Conservation (phyloP, 2,888 invertebrate species). For the Strigamia transsilvanica region DNA sequence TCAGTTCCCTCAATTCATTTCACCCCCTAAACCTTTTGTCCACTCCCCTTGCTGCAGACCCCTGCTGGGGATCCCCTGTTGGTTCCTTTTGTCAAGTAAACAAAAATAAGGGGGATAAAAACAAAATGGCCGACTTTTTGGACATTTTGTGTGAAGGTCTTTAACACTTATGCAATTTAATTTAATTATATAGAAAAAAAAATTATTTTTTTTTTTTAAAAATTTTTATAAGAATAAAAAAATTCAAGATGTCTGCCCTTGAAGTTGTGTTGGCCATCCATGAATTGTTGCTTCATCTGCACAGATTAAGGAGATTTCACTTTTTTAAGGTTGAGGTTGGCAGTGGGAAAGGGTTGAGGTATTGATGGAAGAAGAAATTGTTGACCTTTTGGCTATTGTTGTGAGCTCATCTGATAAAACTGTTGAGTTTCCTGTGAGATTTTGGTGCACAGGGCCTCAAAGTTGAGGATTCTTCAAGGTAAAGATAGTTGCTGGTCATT, state of each 20-base stretch:
- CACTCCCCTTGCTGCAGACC: not conserved
- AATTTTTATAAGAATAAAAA: not conserved
- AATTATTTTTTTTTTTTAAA: not conserved
- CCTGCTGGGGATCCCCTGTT: not conserved
- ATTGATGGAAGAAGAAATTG: not conserved
- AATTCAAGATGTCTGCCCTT: constrained; percentile 34
- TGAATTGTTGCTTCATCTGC: constrained; percentile 24
- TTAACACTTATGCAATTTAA: constrained; percentile 6
- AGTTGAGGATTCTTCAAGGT: constrained; percentile 19
- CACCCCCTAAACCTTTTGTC: not conserved
- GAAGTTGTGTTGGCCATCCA: not conserved
- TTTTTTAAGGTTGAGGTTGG: constrained; percentile 41
- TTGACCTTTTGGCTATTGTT: constrained; percentile 28
- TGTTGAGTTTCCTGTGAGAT: constrained; percentile 33
- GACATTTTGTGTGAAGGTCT: not conserved
- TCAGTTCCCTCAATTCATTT: constrained; percentile 17
- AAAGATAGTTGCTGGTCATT: constrained; percentile 10
- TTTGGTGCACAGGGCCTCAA: not conserved
- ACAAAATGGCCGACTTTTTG: not conserved
- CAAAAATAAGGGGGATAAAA: constrained; percentile 34
- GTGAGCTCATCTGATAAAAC: constrained; percentile 45
- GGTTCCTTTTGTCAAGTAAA: constrained; percentile 16
- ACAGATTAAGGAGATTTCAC: constrained; percentile 12
- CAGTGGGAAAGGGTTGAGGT: constrained; percentile 7
- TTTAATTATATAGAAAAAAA: too few relatives aligned